Evolutionary conservation across 1,140 invertebrate species (phyloP), one percentile per base, ranked within the genome.

Genomic region (Dendroctonus ponderosae): DNA sequence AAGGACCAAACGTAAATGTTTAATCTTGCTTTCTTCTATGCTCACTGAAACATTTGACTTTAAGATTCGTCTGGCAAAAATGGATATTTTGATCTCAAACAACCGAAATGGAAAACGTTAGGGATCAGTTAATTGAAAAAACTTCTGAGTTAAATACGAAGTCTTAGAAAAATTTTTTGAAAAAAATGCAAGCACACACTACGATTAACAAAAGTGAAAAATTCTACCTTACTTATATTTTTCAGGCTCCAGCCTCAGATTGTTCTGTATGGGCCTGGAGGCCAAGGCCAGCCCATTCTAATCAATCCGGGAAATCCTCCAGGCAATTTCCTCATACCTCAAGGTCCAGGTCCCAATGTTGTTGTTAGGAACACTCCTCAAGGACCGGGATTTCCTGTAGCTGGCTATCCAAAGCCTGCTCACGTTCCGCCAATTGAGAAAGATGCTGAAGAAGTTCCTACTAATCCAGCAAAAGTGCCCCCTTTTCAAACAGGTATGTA

Each of bases 361-460:
- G 67, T 74, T 40, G 41, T 71, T 3, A 66, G 73, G 50, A 70
- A 71, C 61, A 62, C 58, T 14, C 72, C 69, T 9, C 68, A 62
- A 54, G 66, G 66, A 26, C 70, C 71, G 6, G 58, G 71, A 2
- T 73, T 75, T 15, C 54, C 64, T 6, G 67, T 71, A 4, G 67
- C 69, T 7, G 72, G 72, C 48, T 75, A 74, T 62, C 76, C 63
- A 26, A 75, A 73, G 71, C 76, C 75, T 43, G 74, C 74, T 0
- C 70, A 74, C 52, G 70, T 76, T 38, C 77, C 77, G 15, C 72
- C 77, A 50, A 75, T 78, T 49, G 76, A 78, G 58, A 78, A 76
- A 66, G 77, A 78, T 65, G 77, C 77, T 14, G 77, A 78, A 67
- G 77, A 78, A 54, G 73, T 78, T 42, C 77, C 77, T 14, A 75